Evolutionary conservation across 2,888 invertebrate species (phyloP).

Genomic region (Megastigmus dorsalis): DNA sequence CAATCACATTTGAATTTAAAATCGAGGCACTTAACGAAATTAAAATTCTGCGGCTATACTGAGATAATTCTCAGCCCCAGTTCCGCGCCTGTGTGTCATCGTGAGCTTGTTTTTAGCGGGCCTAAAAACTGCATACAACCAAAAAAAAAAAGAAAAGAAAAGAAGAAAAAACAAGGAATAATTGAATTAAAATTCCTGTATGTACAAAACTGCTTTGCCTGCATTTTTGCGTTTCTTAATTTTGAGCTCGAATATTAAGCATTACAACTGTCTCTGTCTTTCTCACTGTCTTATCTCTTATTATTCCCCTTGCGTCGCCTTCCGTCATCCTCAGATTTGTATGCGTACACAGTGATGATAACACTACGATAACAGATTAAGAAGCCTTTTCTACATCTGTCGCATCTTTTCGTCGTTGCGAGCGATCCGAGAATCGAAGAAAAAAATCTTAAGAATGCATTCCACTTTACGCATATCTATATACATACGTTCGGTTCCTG

Average conservation of each 20-base stretch:
- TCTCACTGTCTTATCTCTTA: no score
- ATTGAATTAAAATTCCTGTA: conserved; percentile 31
- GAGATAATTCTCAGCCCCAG: conserved; percentile 32
- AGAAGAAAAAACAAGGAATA: no score
- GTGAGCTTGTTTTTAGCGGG: conserved; percentile 67
- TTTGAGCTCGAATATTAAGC: background rate
- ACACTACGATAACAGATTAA: background rate
- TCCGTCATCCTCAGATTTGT: no score
- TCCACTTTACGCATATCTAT: no score
- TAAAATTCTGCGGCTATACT: conserved; percentile 23
- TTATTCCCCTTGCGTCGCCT: no score
- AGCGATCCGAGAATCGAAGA: background rate
- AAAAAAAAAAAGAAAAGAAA: conserved; percentile 19
- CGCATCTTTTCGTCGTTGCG: background rate
- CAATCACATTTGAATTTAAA: no score
- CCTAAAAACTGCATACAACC: conserved; percentile 65
- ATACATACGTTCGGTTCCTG: no score
- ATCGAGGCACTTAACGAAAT: conserved; percentile 13
- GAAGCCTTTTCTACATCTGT: background rate
- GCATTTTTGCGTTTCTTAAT: conserved; percentile 30
- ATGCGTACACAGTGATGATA: no score
- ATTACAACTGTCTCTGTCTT: no score
- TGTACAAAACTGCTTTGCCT: conserved; percentile 44
- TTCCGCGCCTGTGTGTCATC: conserved; percentile 19
- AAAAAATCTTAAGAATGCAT: no score